Percentiles rank a stretch among this genome's conserved stretches.
Evolutionary conservation across 2,888 invertebrate genomes (phyloP).

Genomic region (Cheilosia soror): DNA sequence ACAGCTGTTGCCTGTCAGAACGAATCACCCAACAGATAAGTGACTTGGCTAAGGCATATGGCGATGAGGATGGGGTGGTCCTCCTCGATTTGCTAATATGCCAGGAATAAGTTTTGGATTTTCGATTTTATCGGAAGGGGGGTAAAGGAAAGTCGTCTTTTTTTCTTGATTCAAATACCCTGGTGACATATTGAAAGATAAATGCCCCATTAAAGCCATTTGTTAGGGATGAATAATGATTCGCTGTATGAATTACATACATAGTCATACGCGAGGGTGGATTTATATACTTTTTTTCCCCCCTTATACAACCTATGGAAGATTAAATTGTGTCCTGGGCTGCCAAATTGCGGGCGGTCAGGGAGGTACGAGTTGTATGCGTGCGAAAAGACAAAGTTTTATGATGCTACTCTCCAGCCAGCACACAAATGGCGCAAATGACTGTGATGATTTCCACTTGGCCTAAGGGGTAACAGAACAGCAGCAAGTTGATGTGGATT

Average conservation of each 20-base stretch:
- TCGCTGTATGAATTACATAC: constrained; percentile 54
- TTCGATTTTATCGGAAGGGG: constrained; percentile 19
- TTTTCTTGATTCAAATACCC: constrained; percentile 36
- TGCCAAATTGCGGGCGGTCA: constrained; percentile 6
- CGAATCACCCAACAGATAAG: constrained; percentile 12
- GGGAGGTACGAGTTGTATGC: constrained; percentile 65
- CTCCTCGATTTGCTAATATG: constrained; percentile 39
- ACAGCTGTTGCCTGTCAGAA: constrained; percentile 59
- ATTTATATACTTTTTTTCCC: constrained; percentile 15
- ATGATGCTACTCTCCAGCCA: constrained; percentile 59
- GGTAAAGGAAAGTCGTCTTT: constrained; percentile 19
- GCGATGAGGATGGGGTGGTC: neutral
- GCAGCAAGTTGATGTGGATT: neutral
- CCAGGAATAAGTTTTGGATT: constrained; percentile 48
- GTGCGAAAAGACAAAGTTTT: constrained; percentile 72
- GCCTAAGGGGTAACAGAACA: constrained; percentile 11
- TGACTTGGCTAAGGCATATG: neutral
- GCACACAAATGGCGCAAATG: constrained; percentile 73
- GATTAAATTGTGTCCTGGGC: constrained; percentile 61
- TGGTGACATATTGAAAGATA: constrained; percentile 74
- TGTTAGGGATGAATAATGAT: constrained; percentile 73
- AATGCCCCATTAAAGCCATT: constrained; percentile 74
- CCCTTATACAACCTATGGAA: constrained; percentile 24
- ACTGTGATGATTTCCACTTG: constrained; percentile 73
- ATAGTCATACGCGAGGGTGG: neutral